phyloP scores from a whole-genome alignment of 2,797 vertebrate species.

The Avahi laniger region DNA sequence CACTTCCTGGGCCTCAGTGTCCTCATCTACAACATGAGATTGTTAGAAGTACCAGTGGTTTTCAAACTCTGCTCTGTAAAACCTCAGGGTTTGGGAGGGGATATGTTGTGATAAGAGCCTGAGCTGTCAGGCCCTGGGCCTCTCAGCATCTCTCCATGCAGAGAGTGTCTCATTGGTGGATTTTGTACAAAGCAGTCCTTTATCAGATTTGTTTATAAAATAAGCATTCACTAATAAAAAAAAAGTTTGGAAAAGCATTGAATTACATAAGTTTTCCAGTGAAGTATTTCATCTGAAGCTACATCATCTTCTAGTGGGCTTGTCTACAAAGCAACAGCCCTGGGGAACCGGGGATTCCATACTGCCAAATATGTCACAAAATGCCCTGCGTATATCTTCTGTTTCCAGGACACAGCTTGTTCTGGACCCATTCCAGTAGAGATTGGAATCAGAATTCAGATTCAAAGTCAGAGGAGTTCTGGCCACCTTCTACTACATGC shows the following conservation, averaged over 20 bases:
- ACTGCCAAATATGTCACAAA: not conserved
- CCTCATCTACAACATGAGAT: not conserved
- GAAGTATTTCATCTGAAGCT: not conserved
- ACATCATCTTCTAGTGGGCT: not conserved
- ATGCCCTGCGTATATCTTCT: not conserved
- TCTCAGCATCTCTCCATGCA: not conserved
- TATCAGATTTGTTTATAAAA: not conserved
- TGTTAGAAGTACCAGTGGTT: not conserved
- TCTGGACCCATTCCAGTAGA: not conserved
- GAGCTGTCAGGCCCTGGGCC: not conserved
- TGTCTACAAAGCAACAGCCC: not conserved
- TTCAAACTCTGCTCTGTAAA: not conserved
- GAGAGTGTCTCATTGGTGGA: not conserved
- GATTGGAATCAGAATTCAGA: not conserved
- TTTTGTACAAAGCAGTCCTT: not conserved
- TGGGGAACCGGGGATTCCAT: not conserved
- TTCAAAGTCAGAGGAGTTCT: slow-evolving; percentile 14
- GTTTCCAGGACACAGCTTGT: not conserved
- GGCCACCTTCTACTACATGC: not conserved
- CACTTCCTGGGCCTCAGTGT: not conserved
- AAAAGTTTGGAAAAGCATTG: not conserved
- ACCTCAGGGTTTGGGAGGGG: not conserved
- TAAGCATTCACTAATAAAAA: not conserved
- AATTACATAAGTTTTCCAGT: not conserved
- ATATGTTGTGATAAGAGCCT: not conserved